A percentile compares a stretch with the other conserved stretches of the same genome.
Evolutionary conservation across 2,888 invertebrate genomes (phyloP).

Genomic region (Volucella zonaria): DNA sequence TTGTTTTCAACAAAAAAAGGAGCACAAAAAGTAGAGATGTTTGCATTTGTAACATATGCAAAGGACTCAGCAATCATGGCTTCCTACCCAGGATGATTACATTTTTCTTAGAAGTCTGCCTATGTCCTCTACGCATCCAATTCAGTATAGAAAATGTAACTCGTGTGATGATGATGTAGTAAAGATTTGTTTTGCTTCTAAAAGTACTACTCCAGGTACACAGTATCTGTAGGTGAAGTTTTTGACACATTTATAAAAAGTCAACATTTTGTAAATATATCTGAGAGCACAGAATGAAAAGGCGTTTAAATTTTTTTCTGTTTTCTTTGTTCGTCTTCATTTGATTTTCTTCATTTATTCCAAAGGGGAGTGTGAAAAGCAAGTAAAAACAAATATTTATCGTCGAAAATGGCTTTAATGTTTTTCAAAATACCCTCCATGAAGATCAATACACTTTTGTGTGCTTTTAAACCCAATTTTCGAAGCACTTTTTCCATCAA

Average conservation of each 20-base stretch:
- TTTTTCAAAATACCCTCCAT: no score
- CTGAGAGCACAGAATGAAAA: conserved; percentile 49
- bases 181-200: neutral
- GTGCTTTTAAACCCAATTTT: no score
- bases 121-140: conserved; percentile 30
- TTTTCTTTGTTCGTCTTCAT: neutral
- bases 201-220: neutral
- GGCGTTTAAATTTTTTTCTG: conserved; percentile 45
- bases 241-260: conserved; percentile 65
- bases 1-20: neutral
- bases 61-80: conserved; percentile 7
- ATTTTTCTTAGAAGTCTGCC: conserved; percentile 25
- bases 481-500: no score
- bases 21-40: conserved; percentile 39
- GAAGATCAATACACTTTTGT: no score
- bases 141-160: conserved; percentile 59
- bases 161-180: conserved; percentile 33
- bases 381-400: no score
- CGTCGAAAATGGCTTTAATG: no score
- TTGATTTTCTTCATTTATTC: neutral
- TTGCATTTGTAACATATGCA: conserved; percentile 62
- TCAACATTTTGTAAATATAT: conserved; percentile 53
- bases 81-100: conserved; percentile 1
- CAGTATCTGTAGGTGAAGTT: conserved; percentile 40
- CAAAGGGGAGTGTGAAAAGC: no score